These are phyloP conservation scores for Chorisops tibialis DNA, from an alignment of 2,888 invertebrate species.

Conservation along the genomic window DNA sequence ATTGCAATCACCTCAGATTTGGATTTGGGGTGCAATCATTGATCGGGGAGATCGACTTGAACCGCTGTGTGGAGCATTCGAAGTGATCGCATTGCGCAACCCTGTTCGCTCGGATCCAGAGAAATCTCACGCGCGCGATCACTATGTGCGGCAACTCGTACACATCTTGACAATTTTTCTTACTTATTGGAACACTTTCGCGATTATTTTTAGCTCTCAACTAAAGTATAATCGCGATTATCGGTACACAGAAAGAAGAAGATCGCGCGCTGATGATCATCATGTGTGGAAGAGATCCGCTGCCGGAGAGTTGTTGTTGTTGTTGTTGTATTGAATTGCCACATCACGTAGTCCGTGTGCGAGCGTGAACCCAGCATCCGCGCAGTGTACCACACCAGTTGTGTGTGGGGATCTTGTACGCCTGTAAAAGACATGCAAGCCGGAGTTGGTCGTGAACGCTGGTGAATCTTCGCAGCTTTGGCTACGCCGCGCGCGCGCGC, in stretches of 20 bases:
- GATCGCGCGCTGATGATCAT: neutral
- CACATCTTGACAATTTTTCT: neutral
- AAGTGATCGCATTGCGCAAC: neutral
- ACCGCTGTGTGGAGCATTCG: too few relatives aligned
- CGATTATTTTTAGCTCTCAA: slow-evolving; percentile 11
- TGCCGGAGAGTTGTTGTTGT: too few relatives aligned
- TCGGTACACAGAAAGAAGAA: neutral
- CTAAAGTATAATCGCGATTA: neutral
- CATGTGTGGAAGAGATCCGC: neutral
- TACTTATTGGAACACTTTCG: slow-evolving; percentile 5
- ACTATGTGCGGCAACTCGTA: neutral
- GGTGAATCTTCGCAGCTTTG: neutral
- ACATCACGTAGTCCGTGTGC: neutral
- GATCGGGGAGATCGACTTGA: too few relatives aligned
- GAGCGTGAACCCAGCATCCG: too few relatives aligned
- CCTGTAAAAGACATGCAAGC: neutral
- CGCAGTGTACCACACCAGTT: too few relatives aligned
- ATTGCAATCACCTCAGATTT: too few relatives aligned
- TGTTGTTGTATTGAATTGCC: too few relatives aligned
- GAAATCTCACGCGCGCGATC: neutral
- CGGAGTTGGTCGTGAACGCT: neutral
- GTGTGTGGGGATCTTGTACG: neutral
- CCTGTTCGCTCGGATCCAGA: neutral
- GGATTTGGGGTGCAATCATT: too few relatives aligned
- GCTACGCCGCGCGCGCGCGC: slow-evolving; percentile 16